A percentile compares a stretch with the other conserved stretches of the same genome.
Evolutionary conservation across 2,888 invertebrate species (phyloP).

Genomic region (Melipona beecheii): DNA sequence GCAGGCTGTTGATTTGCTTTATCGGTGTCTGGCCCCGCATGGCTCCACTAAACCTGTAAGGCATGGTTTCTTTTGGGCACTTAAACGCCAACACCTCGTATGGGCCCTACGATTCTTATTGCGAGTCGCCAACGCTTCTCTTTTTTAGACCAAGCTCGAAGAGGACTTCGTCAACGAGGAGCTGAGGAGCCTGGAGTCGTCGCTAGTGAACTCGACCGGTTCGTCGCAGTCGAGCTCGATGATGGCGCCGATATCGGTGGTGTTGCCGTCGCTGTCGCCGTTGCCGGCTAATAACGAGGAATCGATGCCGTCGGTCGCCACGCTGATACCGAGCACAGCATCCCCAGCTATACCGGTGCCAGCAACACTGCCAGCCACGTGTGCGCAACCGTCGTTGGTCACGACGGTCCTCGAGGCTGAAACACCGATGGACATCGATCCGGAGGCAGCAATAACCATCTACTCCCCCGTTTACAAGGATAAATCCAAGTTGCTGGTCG

Average conservation of each 20-base stretch:
- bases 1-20: slow-evolving; percentile 84
- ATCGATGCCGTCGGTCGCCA: slow-evolving; percentile 67
- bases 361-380: slow-evolving; percentile 71
- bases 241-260: slow-evolving; percentile 79
- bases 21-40: slow-evolving; percentile 84
- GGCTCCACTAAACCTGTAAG: slow-evolving; percentile 84
- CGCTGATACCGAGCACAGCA: slow-evolving; percentile 64
- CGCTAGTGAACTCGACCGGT: slow-evolving; percentile 61
- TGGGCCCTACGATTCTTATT: slow-evolving; percentile 65
- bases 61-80: slow-evolving; percentile 83
- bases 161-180: slow-evolving; percentile 82
- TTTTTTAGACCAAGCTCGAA: slow-evolving; percentile 82
- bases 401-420: slow-evolving; percentile 74
- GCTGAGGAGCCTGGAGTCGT: slow-evolving; percentile 75
- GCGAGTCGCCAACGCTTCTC: slow-evolving; percentile 65
- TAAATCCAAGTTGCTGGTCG: slow-evolving; percentile 77
- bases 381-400: slow-evolving; percentile 64
- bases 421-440: slow-evolving; percentile 76
- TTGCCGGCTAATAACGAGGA: slow-evolving; percentile 68
- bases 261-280: slow-evolving; percentile 80
- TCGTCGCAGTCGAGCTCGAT: slow-evolving; percentile 63
- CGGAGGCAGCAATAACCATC: slow-evolving; percentile 74
- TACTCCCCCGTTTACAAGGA: slow-evolving; percentile 79
- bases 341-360: slow-evolving; percentile 71
- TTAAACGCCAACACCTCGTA: slow-evolving; percentile 68